Conservation (phyloP, 2,113 vertebrate species). For the Procavia capensis region DNA sequence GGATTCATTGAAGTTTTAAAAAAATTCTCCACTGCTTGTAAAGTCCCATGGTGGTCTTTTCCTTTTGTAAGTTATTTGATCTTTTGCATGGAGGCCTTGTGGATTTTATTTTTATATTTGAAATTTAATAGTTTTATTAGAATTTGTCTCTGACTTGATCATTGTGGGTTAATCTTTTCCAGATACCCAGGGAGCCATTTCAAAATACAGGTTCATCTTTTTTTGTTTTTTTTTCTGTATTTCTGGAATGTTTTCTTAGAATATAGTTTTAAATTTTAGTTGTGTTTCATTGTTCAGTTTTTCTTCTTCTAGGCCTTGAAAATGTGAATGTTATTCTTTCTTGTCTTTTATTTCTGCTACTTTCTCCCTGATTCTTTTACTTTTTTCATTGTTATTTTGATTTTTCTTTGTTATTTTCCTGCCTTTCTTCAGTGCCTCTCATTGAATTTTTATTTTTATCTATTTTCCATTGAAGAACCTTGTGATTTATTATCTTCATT, state of each 20-base stretch:
- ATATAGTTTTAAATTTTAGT: background rate
- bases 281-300: background rate
- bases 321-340: background rate
- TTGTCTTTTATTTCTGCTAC: background rate
- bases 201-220: background rate
- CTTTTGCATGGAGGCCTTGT: background rate
- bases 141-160: background rate
- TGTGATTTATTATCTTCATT: constrained; percentile 34
- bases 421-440: background rate
- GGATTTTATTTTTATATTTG: constrained; percentile 24
- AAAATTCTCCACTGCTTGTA: background rate
- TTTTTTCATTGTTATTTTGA: constrained; percentile 7
- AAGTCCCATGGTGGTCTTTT: background rate
- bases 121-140: constrained; percentile 16
- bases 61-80: background rate
- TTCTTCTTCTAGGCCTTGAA: background rate
- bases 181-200: background rate
- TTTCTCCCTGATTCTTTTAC: background rate
- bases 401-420: constrained; percentile 9
- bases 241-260: constrained; percentile 32
- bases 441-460: constrained; percentile 14
- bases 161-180: background rate
- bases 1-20: background rate
- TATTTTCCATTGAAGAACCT: background rate
- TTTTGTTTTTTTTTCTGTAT: constrained; percentile 20